Percentiles rank a stretch among this genome's conserved stretches.
phyloP scores from a whole-genome alignment of 2,113 vertebrate genomes.

The Stigmatopora argus region DNA sequence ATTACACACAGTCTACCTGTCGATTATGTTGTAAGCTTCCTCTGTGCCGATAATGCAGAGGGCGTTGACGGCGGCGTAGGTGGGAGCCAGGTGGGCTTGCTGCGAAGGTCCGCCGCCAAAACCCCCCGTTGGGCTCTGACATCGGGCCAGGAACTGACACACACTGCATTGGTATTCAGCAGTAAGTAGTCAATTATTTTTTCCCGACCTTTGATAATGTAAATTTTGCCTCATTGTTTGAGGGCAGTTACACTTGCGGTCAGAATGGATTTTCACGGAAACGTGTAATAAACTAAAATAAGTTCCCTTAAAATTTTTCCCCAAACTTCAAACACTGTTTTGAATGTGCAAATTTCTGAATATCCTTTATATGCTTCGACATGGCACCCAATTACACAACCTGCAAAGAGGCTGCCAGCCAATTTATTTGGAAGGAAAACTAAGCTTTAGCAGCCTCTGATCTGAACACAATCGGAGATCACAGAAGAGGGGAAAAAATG shows the following conservation, averaged over 20 bases:
- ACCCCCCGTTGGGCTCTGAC: constrained; percentile 84
- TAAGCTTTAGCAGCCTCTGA: constrained; percentile 18
- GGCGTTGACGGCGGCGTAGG: constrained; percentile 88
- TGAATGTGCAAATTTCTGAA: background rate
- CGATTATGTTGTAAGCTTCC: constrained; percentile 83
- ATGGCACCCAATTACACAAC: constrained; percentile 23
- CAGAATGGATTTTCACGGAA: background rate
- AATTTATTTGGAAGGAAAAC: constrained; percentile 29
- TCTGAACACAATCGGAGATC: constrained; percentile 25
- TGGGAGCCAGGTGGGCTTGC: constrained; percentile 91
- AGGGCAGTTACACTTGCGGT: too few relatives aligned
- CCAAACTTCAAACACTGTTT: background rate
- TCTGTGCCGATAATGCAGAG: constrained; percentile 93
- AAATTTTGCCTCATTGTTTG: background rate
- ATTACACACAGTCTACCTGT: constrained; percentile 73
- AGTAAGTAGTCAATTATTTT: background rate
- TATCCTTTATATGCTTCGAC: constrained; percentile 14
- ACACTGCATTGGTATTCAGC: constrained; percentile 63
- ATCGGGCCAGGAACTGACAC: constrained; percentile 85
- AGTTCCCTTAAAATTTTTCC: background rate
- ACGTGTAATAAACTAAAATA: background rate
- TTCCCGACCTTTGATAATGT: too few relatives aligned
- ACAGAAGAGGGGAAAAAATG: background rate
- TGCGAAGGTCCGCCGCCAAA: constrained; percentile 90
- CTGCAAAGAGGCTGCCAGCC: constrained; percentile 1